Evolutionary conservation across 2,797 vertebrate species (phyloP), one percentile per base, ranked within the genome.

Genomic region (Gila robusta): DNA sequence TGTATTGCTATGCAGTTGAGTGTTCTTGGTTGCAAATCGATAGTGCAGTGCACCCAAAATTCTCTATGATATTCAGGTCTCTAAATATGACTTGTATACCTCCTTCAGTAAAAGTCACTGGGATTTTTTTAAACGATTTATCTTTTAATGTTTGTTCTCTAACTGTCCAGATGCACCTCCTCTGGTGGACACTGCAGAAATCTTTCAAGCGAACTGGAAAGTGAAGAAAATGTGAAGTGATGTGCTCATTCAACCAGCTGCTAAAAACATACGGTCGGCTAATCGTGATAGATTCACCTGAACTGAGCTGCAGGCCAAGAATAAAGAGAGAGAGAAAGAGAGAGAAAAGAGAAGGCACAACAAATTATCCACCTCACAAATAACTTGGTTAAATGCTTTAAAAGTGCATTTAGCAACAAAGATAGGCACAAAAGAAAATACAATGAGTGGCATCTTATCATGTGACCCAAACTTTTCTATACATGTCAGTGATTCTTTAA

Each of bases 401-500:
- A 83, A 83, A 76, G 59, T 80, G 39, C 78, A 67, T 85, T 88
- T 77, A 39, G 59, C 32, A 21, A 82, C 70, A 87, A 74, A 73
- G 35, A 52, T 35, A 23, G 32, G 32, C 76, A 83, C 83, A 86
- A 84, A 86, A 77, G 39, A 1, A 19, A 82, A 70, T 86, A 66
- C 21, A 78, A 21, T 44, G 26, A 70, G 32, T 37, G 52, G 81
- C 41, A 44, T 86, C 47, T 87, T 44, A 82, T 90, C 81, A 84
- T 70, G 59, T 84, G 87, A 88, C 78, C 12, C 17, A 54, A 32
- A 67, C 79, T 83, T 76, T 74, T 74, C 83, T 80, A 74, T 81
- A 76, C n/a, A n/a, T 69, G 59, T 82, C 28, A 83, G 66, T 83
- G 69, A 78, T 77, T 85, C 74, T 84, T 79, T 84, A 84, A 87